A percentile compares a stretch with the other conserved stretches of the same genome.
phyloP scores from a whole-genome alignment of 1,140 invertebrate genomes.

The Fopius arisanus region DNA sequence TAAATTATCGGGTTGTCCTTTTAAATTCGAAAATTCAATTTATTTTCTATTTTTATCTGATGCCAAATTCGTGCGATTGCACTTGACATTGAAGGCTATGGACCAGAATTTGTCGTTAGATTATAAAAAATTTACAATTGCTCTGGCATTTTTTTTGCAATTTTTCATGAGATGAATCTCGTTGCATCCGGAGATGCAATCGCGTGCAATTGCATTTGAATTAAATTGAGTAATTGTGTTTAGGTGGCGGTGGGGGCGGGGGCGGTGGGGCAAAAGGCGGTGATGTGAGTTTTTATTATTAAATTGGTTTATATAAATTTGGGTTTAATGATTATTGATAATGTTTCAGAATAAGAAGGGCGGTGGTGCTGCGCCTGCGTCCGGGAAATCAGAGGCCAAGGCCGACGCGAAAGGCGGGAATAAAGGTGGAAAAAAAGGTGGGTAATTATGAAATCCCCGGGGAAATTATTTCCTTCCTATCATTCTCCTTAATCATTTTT shows the following conservation, averaged over 20 bases:
- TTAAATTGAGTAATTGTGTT: constrained; percentile 1
- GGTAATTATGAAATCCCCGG: background rate
- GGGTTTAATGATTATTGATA: background rate
- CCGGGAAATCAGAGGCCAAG: constrained; percentile 29
- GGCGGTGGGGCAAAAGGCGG: constrained; percentile 37
- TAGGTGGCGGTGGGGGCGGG: constrained; percentile 24
- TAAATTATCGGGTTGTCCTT: background rate
- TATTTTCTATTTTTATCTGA: background rate
- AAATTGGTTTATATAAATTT: constrained; percentile 12
- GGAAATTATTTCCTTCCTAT: background rate
- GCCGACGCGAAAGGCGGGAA: constrained; percentile 33
- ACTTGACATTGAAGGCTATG: constrained; percentile 1
- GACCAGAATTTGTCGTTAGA: background rate
- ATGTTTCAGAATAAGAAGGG: constrained; percentile 39
- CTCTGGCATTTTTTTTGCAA: background rate
- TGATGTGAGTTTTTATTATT: constrained; percentile 32
- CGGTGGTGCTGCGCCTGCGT: constrained; percentile 24
- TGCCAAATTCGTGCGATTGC: background rate
- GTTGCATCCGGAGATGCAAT: constrained; percentile 46
- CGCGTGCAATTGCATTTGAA: background rate
- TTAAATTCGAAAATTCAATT: no score
- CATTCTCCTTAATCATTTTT: background rate
- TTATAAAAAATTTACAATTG: background rate
- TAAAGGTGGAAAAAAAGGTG: constrained; percentile 43
- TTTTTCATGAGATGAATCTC: background rate